Conservation (phyloP, 2,113 vertebrate genomes). For the Archilochus colubris region DNA sequence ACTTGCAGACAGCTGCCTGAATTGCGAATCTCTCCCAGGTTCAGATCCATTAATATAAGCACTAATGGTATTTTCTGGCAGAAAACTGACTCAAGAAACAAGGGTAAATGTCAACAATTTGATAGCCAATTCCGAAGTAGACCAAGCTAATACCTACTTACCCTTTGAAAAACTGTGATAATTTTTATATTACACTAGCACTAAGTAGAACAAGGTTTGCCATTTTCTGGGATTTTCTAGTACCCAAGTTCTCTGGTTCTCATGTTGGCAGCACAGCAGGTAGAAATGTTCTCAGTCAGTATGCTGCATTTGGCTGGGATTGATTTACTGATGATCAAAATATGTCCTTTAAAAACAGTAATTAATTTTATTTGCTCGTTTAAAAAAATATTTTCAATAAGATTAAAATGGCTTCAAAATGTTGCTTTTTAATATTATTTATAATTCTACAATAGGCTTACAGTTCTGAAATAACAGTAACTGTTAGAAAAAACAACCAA, state of each 20-base stretch:
- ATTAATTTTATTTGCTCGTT: neutral
- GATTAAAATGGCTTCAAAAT: neutral
- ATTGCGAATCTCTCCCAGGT: neutral
- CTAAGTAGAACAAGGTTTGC: neutral
- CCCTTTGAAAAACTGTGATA: neutral
- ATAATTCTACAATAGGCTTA: neutral
- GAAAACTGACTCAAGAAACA: neutral
- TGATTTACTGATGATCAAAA: neutral
- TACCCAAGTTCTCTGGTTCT: neutral
- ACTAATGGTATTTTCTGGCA: neutral
- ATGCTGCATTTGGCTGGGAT: neutral
- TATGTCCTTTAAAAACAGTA: neutral
- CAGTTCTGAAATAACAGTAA: neutral
- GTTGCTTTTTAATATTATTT: neutral
- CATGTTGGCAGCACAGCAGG: rapidly evolving
- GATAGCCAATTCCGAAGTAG: neutral
- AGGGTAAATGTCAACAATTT: neutral
- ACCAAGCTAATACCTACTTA: neutral
- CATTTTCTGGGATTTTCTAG: neutral
- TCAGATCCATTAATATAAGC: neutral
- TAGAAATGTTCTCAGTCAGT: neutral
- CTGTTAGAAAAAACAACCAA: neutral
- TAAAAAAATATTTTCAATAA: neutral
- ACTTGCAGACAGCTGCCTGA: neutral
- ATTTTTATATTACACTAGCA: neutral